phyloP scores from a whole-genome alignment of 1,140 invertebrate genomes.

The Tenebrio molitor region DNA sequence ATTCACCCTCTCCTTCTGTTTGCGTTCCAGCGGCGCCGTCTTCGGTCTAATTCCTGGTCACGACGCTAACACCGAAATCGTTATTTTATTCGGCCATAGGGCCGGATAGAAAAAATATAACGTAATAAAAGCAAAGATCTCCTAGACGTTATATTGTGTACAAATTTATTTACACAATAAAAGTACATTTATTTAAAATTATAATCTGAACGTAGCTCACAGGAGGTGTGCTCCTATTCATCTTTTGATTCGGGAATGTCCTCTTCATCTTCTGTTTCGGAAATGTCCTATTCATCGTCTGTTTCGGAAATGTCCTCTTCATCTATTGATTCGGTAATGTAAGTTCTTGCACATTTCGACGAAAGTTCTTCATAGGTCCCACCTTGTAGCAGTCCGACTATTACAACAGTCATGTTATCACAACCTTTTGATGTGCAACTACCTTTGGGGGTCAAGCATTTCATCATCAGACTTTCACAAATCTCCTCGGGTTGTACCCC shows the following conservation, averaged over 20 bases:
- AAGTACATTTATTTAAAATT: conserved; percentile 22
- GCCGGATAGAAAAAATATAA: no score
- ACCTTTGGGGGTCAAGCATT: conserved; percentile 95
- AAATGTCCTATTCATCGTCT: no score
- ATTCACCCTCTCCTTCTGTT: no score
- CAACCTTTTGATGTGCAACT: conserved; percentile 96
- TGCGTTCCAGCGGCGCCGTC: no score
- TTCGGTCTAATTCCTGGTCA: no score
- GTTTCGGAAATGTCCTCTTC: no score
- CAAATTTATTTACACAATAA: conserved; percentile 33
- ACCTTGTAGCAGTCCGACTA: conserved; percentile 87
- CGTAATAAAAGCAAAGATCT: conserved; percentile 19
- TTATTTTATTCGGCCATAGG: no score
- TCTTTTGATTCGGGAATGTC: not conserved
- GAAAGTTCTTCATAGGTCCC: conserved; percentile 80
- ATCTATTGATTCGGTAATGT: conserved; percentile 1
- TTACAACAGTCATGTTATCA: conserved; percentile 98
- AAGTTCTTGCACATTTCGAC: conserved; percentile 55
- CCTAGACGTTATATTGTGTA: conserved; percentile 28
- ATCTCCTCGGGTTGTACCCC: conserved; percentile 93
- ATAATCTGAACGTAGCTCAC: conserved; percentile 15
- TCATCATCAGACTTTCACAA: conserved; percentile 95
- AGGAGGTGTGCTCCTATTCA: not conserved
- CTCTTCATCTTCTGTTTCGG: not conserved
- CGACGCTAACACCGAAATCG: no score